Conservation (phyloP, 2,797 vertebrate genomes). For the Tinamus major region DNA sequence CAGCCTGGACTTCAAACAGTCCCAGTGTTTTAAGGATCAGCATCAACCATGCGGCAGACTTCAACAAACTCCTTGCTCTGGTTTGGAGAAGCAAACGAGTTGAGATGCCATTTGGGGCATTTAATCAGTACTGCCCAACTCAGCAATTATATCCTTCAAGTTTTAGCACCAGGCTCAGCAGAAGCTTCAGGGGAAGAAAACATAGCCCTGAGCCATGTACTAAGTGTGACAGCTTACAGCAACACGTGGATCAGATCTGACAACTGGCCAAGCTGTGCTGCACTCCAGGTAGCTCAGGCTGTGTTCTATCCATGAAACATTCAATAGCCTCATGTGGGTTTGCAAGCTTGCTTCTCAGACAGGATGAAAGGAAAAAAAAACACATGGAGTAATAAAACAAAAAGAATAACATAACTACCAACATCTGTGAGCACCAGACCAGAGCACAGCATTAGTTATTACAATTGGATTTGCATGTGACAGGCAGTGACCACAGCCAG, state of each 20-base stretch:
- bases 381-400: neutral
- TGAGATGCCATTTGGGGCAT: neutral
- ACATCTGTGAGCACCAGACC: neutral
- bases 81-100: neutral
- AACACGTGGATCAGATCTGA: neutral
- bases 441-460: neutral
- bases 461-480: neutral
- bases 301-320: neutral
- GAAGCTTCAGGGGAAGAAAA: neutral
- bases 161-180: neutral
- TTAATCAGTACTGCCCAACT: neutral
- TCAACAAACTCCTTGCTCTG: neutral
- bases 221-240: neutral
- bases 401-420: neutral
- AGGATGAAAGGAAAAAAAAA: neutral
- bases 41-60: neutral
- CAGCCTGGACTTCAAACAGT: neutral
- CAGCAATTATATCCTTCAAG: neutral
- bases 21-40: rapidly evolving
- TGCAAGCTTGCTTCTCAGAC: neutral
- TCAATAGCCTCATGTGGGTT: no score
- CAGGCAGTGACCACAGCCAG: neutral
- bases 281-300: neutral
- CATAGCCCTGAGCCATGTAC: neutral
- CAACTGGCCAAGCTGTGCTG: neutral